phyloP scores from a whole-genome alignment of 2,888 invertebrate species.

The Corythucha ciliata region DNA sequence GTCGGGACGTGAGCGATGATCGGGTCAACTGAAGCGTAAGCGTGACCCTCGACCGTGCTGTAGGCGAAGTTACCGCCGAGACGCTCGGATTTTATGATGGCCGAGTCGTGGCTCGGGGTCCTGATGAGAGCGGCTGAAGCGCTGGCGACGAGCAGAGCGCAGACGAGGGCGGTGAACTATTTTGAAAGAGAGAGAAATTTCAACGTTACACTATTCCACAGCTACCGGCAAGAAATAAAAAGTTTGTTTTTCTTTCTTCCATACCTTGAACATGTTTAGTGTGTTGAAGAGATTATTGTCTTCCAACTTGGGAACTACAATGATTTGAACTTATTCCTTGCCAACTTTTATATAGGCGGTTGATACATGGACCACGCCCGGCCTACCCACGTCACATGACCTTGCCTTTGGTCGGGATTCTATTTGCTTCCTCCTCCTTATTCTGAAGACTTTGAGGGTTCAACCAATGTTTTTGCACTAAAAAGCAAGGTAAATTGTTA shows the following conservation, averaged over 20 bases:
- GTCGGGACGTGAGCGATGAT: slow-evolving; percentile 40
- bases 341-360: slow-evolving; percentile 28
- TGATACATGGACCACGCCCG: slow-evolving; percentile 24
- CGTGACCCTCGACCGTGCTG: slow-evolving; percentile 47
- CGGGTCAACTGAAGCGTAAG: slow-evolving; percentile 44
- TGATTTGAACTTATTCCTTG: slow-evolving; percentile 14
- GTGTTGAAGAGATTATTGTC: slow-evolving; percentile 28
- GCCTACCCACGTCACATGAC: slow-evolving; percentile 16
- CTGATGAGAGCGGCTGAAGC: slow-evolving; percentile 40
- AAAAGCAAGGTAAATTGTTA: too few species aligned
- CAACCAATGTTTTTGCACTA: too few species aligned
- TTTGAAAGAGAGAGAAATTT: too few species aligned
- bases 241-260: too few species aligned
- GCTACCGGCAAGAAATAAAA: too few species aligned
- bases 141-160: slow-evolving; percentile 31
- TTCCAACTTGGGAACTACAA: slow-evolving; percentile 34
- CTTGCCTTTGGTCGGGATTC: too few species aligned
- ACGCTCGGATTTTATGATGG: slow-evolving; percentile 46
- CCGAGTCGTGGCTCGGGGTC: slow-evolving; percentile 46
- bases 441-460: too few species aligned
- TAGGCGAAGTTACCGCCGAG: slow-evolving; percentile 50
- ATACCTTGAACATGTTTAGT: slow-evolving; percentile 32
- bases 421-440: too few species aligned
- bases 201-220: too few species aligned
- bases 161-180: slow-evolving; percentile 22